Evolutionary conservation across 1,140 invertebrate genomes (phyloP).

Genomic region (Ephestia elutella): DNA sequence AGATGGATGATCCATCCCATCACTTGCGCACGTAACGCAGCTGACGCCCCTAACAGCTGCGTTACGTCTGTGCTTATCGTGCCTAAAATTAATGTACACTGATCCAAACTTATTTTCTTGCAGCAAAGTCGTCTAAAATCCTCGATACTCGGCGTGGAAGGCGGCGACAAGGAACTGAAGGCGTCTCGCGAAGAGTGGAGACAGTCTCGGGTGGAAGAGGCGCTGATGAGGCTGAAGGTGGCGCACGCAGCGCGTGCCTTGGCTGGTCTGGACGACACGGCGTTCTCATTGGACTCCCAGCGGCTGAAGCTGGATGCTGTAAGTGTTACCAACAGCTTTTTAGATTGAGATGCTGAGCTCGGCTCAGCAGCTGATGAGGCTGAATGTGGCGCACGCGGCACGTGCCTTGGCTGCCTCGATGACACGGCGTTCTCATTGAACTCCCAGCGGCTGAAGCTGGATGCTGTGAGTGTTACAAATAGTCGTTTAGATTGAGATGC

Average conservation of each 20-base stretch:
- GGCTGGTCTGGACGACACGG: constrained; percentile 73
- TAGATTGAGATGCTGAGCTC: too few species aligned
- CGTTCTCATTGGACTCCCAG: constrained; percentile 63
- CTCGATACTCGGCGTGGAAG: constrained; percentile 70
- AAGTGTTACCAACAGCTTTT: too few species aligned
- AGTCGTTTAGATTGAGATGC: too few species aligned
- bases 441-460: constrained; percentile 46
- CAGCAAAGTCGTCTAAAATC: constrained; percentile 62
- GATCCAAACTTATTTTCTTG: constrained; percentile 1
- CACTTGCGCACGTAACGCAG: too few species aligned
- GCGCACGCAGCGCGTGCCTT: constrained; percentile 75
- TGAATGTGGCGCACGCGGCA: constrained; percentile 75
- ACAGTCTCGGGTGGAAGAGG: constrained; percentile 77
- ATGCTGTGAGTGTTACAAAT: constrained; percentile 41
- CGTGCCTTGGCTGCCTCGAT: constrained; percentile 73
- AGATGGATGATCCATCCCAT: too few species aligned
- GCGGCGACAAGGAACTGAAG: constrained; percentile 68
- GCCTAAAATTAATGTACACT: too few species aligned
- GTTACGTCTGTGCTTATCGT: too few species aligned
- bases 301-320: constrained; percentile 52
- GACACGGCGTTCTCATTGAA: constrained; percentile 71
- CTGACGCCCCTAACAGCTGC: too few species aligned
- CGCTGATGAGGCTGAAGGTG: constrained; percentile 76
- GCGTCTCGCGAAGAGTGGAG: constrained; percentile 61
- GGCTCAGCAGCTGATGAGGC: constrained; percentile 74